Conservation (phyloP, 2,888 invertebrate species). For the Blera fallax region DNA sequence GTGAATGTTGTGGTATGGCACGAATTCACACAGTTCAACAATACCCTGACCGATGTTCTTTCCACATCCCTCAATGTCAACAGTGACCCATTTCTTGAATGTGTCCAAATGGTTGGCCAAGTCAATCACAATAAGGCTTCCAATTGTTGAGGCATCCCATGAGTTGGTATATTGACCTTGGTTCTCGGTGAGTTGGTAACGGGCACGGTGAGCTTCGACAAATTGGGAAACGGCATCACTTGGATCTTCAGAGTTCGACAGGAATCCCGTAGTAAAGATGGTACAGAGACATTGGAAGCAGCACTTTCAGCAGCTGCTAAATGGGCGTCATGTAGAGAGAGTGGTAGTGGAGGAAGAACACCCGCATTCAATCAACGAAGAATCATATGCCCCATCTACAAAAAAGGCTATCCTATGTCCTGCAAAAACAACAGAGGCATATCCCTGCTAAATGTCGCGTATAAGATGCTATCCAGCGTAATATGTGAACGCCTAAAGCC, state of each 20-base stretch:
- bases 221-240: slow-evolving; percentile 76
- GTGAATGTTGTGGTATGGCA: slow-evolving; percentile 78
- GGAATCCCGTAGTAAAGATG: slow-evolving; percentile 78
- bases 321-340: too few relatives aligned
- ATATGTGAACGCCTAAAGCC: too few relatives aligned
- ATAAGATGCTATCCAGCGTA: too few relatives aligned
- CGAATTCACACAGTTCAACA: slow-evolving; percentile 67
- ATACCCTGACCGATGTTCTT: slow-evolving; percentile 76
- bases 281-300: slow-evolving; percentile 74
- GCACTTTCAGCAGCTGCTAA: too few relatives aligned
- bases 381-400: too few relatives aligned
- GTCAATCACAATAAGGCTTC: slow-evolving; percentile 78
- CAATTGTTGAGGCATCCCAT: slow-evolving; percentile 74
- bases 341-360: too few relatives aligned
- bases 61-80: slow-evolving; percentile 76
- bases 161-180: slow-evolving; percentile 74
- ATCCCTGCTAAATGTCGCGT: too few relatives aligned
- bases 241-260: slow-evolving; percentile 75
- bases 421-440: too few relatives aligned
- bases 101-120: slow-evolving; percentile 75
- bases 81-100: slow-evolving; percentile 75
- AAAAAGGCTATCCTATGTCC: too few relatives aligned
- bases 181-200: slow-evolving; percentile 77
- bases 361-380: too few relatives aligned
- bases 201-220: slow-evolving; percentile 77